Conservation (phyloP, 2,888 invertebrate species). For the Ethmia dodecea region DNA sequence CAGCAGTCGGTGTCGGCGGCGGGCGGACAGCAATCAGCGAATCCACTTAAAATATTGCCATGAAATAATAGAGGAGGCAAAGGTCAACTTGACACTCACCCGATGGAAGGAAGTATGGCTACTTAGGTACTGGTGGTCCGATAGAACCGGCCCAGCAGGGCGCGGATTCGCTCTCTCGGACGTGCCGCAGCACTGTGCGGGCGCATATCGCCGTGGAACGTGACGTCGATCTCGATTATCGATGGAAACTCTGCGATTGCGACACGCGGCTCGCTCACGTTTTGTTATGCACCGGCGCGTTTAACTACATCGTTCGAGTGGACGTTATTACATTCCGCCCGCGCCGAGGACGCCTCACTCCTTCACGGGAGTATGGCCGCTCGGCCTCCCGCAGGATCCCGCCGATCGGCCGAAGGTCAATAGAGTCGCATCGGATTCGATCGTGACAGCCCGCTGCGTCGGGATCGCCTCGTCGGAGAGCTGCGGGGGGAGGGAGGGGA, state of each 20-base stretch:
- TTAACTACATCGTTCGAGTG: no score
- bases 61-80: no score
- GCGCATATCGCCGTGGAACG: constrained; percentile 20
- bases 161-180: constrained; percentile 8
- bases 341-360: no score
- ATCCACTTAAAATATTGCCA: no score
- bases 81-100: no score
- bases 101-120: no score
- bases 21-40: no score
- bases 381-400: neutral
- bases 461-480: neutral
- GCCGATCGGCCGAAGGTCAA: neutral
- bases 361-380: neutral
- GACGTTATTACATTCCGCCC: no score
- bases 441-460: neutral
- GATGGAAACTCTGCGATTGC: constrained; percentile 23
- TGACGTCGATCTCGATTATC: constrained; percentile 28
- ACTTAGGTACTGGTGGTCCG: no score
- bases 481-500: neutral
- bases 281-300: no score
- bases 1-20: no score
- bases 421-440: neutral
- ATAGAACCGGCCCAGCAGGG: no score
- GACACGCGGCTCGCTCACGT: constrained; percentile 17
- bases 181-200: constrained; percentile 13